These are phyloP conservation scores for Philhelius pedissequus DNA, from an alignment of 2,888 invertebrate species.

Conservation along the genomic window DNA sequence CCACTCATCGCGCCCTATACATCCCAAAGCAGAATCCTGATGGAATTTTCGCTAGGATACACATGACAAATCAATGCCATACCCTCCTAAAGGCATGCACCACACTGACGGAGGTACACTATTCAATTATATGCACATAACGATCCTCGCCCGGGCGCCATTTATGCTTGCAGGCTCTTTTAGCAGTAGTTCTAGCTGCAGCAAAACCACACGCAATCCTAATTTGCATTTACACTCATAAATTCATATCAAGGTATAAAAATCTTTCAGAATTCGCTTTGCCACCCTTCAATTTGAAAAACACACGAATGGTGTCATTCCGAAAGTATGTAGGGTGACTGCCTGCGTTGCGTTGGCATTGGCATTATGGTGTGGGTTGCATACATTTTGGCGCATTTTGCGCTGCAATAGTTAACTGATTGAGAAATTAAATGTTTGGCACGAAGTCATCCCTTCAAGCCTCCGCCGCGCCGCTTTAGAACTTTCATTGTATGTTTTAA, in stretches of 20 bases:
- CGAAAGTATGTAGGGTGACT: not conserved
- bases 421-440: conserved; percentile 64
- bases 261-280: conserved; percentile 55
- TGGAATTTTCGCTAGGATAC: conserved; percentile 55
- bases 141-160: conserved; percentile 8
- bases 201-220: conserved; percentile 29
- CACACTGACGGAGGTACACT: not conserved
- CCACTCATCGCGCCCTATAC: not conserved
- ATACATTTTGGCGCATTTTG: conserved; percentile 58
- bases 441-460: not conserved
- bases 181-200: not conserved
- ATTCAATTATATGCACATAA: conserved; percentile 53
- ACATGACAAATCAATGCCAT: conserved; percentile 63
- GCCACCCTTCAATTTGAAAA: conserved; percentile 56
- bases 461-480: not conserved
- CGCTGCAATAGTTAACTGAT: conserved; percentile 55
- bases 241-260: conserved; percentile 58
- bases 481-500: not conserved
- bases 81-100: conserved; percentile 31
- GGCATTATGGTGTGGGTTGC: too few relatives aligned
- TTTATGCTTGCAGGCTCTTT: not conserved
- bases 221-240: conserved; percentile 66
- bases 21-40: conserved; percentile 8
- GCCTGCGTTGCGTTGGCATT: not conserved
- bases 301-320: conserved; percentile 54